Percentiles rank a stretch among this genome's conserved stretches.
Conservation (phyloP, 1,140 invertebrate genomes). For the Brachionus rotundiformis region DNA sequence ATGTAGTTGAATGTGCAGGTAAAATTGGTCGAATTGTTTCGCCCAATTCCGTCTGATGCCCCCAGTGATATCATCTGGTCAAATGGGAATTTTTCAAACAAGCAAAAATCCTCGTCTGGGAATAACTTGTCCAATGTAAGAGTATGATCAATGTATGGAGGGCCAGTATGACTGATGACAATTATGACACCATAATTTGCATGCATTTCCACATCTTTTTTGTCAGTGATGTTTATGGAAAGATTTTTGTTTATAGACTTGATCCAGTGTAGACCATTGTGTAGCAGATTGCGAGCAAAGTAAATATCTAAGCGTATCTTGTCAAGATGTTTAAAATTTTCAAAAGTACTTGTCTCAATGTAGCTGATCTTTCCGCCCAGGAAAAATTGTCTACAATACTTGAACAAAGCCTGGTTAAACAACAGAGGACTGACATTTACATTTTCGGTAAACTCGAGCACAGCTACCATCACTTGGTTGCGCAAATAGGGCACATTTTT, state of each 20-base stretch:
- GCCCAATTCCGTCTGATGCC: not conserved
- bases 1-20: constrained; percentile 9
- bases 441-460: not conserved
- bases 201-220: not conserved
- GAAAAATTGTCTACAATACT: not conserved
- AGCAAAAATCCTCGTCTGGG: constrained; percentile 3
- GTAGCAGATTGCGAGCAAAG: not conserved
- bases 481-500: not conserved
- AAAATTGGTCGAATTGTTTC: not conserved
- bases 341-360: not conserved
- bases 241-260: not conserved
- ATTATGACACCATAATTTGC: not conserved
- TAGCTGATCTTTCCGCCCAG: not conserved
- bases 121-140: not conserved
- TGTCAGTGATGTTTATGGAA: not conserved
- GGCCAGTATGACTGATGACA: not conserved
- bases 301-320: not conserved
- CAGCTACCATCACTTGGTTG: not conserved
- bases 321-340: not conserved
- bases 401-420: not conserved
- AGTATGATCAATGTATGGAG: not conserved
- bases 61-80: not conserved
- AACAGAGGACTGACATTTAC: not conserved
- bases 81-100: not conserved
- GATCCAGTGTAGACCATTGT: not conserved